A percentile compares a stretch with the other conserved stretches of the same genome.
These are phyloP conservation scores for Blennius ocellaris DNA, from an alignment of 2,113 vertebrate species.

Conservation along the genomic window DNA sequence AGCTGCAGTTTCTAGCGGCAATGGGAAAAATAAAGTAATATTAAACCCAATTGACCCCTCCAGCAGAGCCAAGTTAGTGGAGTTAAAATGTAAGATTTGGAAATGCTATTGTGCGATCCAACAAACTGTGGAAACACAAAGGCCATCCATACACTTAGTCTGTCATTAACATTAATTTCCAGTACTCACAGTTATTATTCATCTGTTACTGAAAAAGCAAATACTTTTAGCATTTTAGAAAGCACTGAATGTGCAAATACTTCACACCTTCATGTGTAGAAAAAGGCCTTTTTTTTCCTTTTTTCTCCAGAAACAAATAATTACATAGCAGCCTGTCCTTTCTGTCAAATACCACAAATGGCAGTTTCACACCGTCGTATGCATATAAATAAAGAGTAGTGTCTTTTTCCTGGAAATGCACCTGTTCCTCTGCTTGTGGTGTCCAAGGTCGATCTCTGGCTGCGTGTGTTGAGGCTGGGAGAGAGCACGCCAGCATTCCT, in stretches of 20 bases:
- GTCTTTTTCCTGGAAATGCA: conserved; percentile 42
- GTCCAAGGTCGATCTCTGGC: conserved; percentile 62
- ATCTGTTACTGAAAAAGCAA: background rate
- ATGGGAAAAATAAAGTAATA: too few species aligned
- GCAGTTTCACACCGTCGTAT: conserved; percentile 32
- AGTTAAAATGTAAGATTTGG: too few species aligned
- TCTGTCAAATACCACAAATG: background rate
- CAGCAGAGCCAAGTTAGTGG: too few species aligned
- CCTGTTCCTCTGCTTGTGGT: conserved; percentile 45
- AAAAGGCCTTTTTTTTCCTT: background rate
- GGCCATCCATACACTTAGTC: background rate
- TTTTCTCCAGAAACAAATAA: background rate
- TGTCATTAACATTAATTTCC: background rate
- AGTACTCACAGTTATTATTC: background rate
- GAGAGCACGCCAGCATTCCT: conserved; percentile 50
- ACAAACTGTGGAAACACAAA: too few species aligned
- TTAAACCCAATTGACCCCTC: too few species aligned
- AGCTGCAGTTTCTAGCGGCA: too few species aligned
- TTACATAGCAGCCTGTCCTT: background rate
- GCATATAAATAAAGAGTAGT: conserved; percentile 10
- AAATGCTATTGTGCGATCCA: too few species aligned
- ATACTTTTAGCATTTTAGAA: background rate
- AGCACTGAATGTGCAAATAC: background rate
- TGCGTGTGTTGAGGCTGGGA: conserved; percentile 67
- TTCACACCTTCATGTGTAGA: background rate